Percentiles rank a stretch among this genome's conserved stretches.
Conservation (phyloP, 2,113 vertebrate species). For the Jacana jacana region DNA sequence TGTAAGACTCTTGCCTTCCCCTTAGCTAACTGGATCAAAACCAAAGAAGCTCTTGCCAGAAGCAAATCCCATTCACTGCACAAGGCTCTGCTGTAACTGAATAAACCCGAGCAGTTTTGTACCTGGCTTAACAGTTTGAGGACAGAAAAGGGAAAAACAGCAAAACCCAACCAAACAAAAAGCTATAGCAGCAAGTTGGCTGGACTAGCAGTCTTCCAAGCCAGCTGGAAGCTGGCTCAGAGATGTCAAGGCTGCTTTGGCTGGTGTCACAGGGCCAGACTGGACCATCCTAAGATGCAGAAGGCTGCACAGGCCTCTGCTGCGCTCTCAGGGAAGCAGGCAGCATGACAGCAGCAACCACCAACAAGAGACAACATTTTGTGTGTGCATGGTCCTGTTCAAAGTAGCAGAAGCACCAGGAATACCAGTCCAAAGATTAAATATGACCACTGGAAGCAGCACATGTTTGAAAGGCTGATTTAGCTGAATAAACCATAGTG, state of each 20-base stretch:
- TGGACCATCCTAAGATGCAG: not conserved
- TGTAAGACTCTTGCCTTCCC: not conserved
- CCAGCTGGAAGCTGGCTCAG: not conserved
- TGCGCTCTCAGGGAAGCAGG: not conserved
- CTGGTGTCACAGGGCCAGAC: not conserved
- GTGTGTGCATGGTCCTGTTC: not conserved
- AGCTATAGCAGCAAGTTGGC: not conserved
- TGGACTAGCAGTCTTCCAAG: not conserved
- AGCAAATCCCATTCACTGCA: not conserved
- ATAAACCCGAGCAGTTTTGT: not conserved
- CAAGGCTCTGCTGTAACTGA: not conserved
- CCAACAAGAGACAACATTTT: not conserved
- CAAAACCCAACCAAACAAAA: not conserved
- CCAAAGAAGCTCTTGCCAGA: not conserved
- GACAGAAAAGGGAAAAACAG: not conserved
- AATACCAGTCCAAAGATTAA: not conserved
- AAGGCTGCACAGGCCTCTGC: no score
- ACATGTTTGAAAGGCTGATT: not conserved
- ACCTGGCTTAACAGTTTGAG: not conserved
- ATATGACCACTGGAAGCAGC: accelerated
- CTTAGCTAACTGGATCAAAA: not conserved
- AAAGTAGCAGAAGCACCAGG: not conserved
- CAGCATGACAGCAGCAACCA: not conserved
- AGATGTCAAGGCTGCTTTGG: not conserved
- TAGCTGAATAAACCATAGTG: not conserved